Evolutionary conservation across 2,113 vertebrate species (phyloP).

Genomic region (Larimichthys crocea): DNA sequence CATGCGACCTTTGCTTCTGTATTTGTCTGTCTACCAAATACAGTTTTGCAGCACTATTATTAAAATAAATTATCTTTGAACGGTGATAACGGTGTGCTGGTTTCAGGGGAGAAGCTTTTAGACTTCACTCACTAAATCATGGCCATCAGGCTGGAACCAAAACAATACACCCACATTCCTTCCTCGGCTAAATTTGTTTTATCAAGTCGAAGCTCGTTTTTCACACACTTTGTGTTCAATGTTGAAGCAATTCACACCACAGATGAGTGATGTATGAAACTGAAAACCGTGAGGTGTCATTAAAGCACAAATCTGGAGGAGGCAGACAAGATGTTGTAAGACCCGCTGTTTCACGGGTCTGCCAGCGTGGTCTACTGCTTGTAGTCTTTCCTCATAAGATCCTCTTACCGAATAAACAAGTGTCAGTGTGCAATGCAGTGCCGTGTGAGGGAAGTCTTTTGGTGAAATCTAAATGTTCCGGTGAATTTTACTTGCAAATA

Average conservation of each 20-base stretch:
- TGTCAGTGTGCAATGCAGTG: no score
- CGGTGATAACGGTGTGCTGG: background rate
- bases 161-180: constrained; percentile 51
- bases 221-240: constrained; percentile 34
- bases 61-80: background rate
- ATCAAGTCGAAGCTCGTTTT: constrained; percentile 23
- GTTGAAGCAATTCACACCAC: constrained; percentile 49
- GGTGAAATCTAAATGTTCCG: background rate
- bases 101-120: constrained; percentile 22
- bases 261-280: constrained; percentile 59
- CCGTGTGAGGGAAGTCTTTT: background rate
- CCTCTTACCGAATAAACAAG: background rate
- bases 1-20: background rate
- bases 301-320: constrained; percentile 3
- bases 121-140: background rate
- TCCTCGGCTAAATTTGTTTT: constrained; percentile 40
- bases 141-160: constrained; percentile 20
- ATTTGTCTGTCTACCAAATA: background rate
- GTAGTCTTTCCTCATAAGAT: no score
- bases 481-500: background rate
- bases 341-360: background rate
- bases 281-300: constrained; percentile 39
- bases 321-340: background rate
- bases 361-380: background rate
- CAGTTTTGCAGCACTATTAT: background rate